phyloP scores from a whole-genome alignment of 2,113 vertebrate species.

The Urocolius indicus region DNA sequence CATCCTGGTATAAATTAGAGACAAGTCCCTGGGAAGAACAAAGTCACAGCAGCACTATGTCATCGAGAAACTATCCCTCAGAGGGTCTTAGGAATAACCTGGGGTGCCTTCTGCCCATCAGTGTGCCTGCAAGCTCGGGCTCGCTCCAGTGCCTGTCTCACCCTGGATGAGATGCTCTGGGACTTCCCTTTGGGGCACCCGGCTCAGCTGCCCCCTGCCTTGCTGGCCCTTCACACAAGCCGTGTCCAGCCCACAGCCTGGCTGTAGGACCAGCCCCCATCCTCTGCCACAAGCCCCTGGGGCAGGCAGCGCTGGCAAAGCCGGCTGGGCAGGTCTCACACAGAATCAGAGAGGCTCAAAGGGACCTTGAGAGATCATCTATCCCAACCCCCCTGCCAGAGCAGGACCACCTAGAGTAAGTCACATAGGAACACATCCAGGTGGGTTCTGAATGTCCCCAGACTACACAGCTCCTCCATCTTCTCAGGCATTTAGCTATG shows the following conservation, averaged over 20 bases:
- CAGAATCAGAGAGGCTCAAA: no score
- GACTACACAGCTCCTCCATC: not conserved
- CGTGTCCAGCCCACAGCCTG: not conserved
- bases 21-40: not conserved
- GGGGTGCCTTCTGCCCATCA: not conserved
- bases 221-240: not conserved
- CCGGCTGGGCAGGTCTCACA: not conserved
- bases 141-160: accelerated
- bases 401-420: no score
- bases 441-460: no score
- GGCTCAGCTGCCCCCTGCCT: not conserved
- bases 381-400: no score
- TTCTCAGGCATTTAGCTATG: accelerated
- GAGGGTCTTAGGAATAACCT: not conserved
- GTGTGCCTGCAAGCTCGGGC: accelerated
- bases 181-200: not conserved
- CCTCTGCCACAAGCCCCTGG: not conserved
- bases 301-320: not conserved
- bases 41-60: not conserved
- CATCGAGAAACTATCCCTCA: not conserved
- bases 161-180: not conserved
- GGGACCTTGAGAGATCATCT: no score
- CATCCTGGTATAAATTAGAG: not conserved
- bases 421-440: no score
- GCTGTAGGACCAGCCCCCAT: not conserved